Percentiles rank a stretch among this genome's conserved stretches.
phyloP scores from a whole-genome alignment of 2,113 vertebrate genomes.

The Equus quagga region DNA sequence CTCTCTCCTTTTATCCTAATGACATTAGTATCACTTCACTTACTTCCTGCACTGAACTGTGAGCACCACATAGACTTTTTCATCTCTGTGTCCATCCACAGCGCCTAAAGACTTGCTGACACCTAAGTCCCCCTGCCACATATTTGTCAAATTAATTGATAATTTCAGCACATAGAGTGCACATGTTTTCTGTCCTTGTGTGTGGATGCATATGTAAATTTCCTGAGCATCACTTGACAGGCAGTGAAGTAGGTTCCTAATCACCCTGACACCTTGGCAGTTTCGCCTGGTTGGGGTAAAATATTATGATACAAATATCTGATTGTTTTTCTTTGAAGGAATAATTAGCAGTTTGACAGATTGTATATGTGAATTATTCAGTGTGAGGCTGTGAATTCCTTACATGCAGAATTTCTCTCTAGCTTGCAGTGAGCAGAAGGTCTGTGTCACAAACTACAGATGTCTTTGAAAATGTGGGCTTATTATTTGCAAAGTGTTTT shows the following conservation, averaged over 20 bases:
- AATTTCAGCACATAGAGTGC: not conserved
- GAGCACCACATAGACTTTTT: not conserved
- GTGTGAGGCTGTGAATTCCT: constrained; percentile 5
- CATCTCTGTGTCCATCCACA: not conserved
- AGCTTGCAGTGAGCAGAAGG: not conserved
- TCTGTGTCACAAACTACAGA: not conserved
- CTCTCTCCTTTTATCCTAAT: not conserved
- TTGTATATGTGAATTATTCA: constrained; percentile 36
- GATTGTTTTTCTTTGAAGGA: constrained; percentile 66
- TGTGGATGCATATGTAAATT: not conserved
- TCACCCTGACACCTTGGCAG: constrained; percentile 55
- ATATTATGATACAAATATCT: constrained; percentile 70
- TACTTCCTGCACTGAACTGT: not conserved
- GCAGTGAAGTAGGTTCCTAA: not conserved
- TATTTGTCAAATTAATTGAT: not conserved
- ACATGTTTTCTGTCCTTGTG: not conserved
- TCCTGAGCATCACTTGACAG: not conserved
- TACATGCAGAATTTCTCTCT: constrained; percentile 12
- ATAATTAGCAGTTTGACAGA: constrained; percentile 71
- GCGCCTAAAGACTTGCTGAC: not conserved
- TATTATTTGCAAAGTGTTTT: not conserved
- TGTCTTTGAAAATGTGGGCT: not conserved
- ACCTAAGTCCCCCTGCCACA: rapidly evolving
- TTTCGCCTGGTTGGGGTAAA: constrained; percentile 43
- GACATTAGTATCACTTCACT: rapidly evolving